phyloP scores from a whole-genome alignment of 2,888 invertebrate species.

The Dorcus hopei region DNA sequence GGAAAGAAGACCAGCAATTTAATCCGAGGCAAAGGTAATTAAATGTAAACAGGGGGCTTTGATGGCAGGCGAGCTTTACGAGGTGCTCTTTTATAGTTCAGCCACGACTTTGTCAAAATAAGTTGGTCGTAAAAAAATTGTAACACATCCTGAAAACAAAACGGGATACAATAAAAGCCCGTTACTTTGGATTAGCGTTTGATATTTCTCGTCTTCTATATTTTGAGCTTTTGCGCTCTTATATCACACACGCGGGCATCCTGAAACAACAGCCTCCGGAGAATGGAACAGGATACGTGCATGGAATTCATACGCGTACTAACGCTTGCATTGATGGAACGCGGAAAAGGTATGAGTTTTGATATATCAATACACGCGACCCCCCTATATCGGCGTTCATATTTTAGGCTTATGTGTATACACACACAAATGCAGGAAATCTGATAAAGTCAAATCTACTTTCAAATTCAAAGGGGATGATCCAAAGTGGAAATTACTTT shows the following conservation, averaged over 20 bases:
- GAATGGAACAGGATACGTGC: constrained; percentile 33
- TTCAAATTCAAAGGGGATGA: no score
- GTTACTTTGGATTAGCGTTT: constrained; percentile 19
- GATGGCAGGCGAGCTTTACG: not conserved
- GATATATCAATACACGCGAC: no score
- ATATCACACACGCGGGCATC: constrained; percentile 34
- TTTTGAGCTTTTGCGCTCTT: constrained; percentile 35
- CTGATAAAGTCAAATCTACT: no score
- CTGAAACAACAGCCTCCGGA: constrained; percentile 37
- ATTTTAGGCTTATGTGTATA: no score
- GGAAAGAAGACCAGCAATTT: no score
- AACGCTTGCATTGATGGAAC: no score
- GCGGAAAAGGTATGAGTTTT: no score
- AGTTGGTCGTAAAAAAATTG: not conserved
- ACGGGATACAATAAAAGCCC: constrained; percentile 17
- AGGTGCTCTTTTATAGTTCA: not conserved
- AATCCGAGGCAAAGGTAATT: not conserved
- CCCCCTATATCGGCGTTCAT: no score
- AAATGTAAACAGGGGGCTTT: not conserved
- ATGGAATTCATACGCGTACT: constrained; percentile 10
- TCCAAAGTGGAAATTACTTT: no score
- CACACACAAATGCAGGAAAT: no score
- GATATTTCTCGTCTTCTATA: constrained; percentile 21
- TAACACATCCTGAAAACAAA: not conserved
- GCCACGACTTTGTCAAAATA: not conserved